Base-by-base conservation (phyloP, 2,113 vertebrate species). In the Notiomystis cincta region DNA sequence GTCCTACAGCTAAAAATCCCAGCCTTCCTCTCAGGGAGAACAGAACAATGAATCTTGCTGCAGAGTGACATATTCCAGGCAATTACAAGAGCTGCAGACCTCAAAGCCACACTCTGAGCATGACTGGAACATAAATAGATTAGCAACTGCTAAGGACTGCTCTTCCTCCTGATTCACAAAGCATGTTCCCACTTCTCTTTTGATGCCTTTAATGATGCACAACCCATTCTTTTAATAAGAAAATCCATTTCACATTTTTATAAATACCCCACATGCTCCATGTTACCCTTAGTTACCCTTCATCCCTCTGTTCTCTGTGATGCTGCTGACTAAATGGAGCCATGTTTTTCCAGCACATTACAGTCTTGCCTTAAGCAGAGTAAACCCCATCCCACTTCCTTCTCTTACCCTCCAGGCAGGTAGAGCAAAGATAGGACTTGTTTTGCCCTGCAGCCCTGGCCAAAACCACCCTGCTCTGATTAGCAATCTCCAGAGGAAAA, bases 1-100 rank as follows among this genome's bases (percentile, higher is more conserved):
- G 51, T 93, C 64, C 71, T 77, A 95, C 85, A 83, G 91, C 85
- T 93, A 75, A 80, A 91, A 73, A 51, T 11, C 82, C 61, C 73
- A 91, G 81, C 50, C 48, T 80, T 82, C 25, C 69, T 87, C 84
- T 82, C 25, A 31, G 73, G 84, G 54, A 93, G 58, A 47, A 7
- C 45, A 90, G 54, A 94, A 96, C 87, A 95, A 95, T 87, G 87
- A 90, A 79, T 79, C 79, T 91, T 20, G 22, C 75, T 85, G 87
- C 82, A 56, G 64, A 80, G 28, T 65, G 82, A 90, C 61, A 92
- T 83, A 92, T 86, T 92, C 79, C 79, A 94, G 94, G 85, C 93
- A 94, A 94, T 93, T 95, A 94, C 87, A 94, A 82, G 85, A 94
- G 82, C 82, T 77, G 82, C 82, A 95, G 79, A 85, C 47, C 92